phyloP scores from a whole-genome alignment of 2,113 vertebrate species.

The Anguilla rostrata region DNA sequence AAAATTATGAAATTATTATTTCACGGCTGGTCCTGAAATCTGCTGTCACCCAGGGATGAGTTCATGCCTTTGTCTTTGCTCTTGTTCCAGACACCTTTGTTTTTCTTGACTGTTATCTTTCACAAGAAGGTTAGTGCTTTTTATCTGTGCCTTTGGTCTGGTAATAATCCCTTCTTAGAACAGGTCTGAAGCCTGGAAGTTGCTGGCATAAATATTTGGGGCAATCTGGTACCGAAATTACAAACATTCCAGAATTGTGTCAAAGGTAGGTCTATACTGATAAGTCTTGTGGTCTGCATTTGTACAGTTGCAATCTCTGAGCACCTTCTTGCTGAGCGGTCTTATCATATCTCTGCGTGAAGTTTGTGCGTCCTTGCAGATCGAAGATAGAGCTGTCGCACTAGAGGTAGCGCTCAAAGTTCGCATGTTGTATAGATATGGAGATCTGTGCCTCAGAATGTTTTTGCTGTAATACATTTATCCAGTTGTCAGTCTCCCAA shows the following conservation, averaged over 20 bases:
- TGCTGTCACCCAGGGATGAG: background rate
- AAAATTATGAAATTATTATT: background rate
- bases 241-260: background rate
- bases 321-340: background rate
- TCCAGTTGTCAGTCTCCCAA: background rate
- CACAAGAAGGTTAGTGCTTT: background rate
- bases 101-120: background rate
- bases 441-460: background rate
- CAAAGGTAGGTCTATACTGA: background rate
- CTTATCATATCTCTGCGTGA: background rate
- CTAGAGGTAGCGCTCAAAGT: background rate
- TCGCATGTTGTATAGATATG: background rate
- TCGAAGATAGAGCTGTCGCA: background rate
- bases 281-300: background rate
- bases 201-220: background rate
- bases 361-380: background rate
- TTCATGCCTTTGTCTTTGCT: background rate
- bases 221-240: background rate
- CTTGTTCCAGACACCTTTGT: background rate
- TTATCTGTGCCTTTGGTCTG: background rate
- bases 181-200: background rate
- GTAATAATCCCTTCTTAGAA: background rate
- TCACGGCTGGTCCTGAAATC: background rate
- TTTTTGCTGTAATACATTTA: background rate
- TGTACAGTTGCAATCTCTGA: background rate